Evolutionary conservation across 2,113 vertebrate genomes (phyloP).

Genomic region (Platysternon megacephalum): DNA sequence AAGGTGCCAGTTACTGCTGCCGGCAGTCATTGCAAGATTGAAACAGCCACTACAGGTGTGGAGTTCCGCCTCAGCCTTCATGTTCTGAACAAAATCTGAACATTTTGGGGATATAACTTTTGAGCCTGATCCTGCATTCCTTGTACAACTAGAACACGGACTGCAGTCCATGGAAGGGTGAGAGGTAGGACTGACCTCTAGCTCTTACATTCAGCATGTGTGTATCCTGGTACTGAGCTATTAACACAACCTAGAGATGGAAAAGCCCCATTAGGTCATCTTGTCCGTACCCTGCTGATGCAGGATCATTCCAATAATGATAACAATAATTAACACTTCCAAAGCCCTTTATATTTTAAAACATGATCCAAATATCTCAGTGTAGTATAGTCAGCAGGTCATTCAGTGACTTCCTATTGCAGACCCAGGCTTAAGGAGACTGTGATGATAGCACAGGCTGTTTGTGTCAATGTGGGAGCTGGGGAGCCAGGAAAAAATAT

Average conservation of each 20-base stretch:
- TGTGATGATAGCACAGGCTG: neutral
- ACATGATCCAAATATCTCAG: no score
- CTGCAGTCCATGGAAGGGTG: neutral
- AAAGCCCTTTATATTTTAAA: no score
- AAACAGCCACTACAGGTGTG: neutral
- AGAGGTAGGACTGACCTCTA: neutral
- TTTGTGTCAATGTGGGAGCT: neutral
- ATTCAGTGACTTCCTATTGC: neutral
- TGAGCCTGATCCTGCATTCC: neutral
- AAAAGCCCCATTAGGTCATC: neutral
- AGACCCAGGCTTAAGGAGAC: neutral
- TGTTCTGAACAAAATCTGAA: neutral
- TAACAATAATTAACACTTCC: no score
- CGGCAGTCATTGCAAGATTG: neutral
- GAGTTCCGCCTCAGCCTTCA: neutral
- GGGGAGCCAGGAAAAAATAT: neutral
- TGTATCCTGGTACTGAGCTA: neutral
- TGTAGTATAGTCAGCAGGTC: no score
- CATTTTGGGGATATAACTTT: neutral
- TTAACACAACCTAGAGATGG: neutral
- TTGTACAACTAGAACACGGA: neutral
- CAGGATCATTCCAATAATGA: no score
- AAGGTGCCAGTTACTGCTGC: neutral
- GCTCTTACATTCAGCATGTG: neutral
- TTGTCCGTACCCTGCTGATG: neutral